Conservation (phyloP, 2,888 invertebrate species). For the Fabriciana adippe region DNA sequence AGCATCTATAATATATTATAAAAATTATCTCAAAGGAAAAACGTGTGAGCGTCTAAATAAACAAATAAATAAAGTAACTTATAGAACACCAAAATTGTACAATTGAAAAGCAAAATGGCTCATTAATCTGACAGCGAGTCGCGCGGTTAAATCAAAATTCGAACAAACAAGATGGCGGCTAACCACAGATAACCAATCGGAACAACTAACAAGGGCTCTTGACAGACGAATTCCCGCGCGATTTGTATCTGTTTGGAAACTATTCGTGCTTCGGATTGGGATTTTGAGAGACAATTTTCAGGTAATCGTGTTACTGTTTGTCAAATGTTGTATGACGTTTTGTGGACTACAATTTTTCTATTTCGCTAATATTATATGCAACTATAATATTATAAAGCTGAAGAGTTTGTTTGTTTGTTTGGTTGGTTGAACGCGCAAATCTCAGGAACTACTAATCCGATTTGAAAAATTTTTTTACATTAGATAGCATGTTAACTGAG, state of each 20-base stretch:
- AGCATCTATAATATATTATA: too few relatives aligned
- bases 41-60: not conserved
- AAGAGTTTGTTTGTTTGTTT: too few relatives aligned
- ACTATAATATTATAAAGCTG: too few relatives aligned
- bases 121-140: constrained; percentile 20
- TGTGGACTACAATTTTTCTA: not conserved
- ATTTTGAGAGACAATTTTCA: constrained; percentile 21
- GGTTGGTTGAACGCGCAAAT: too few relatives aligned
- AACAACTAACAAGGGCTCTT: constrained; percentile 35
- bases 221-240: constrained; percentile 34
- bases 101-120: constrained; percentile 8
- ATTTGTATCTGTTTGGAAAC: constrained; percentile 32
- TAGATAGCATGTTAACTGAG: too few relatives aligned
- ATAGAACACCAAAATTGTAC: not conserved
- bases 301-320: constrained; percentile 22
- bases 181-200: constrained; percentile 35
- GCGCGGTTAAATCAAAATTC: constrained; percentile 33
- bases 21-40: too few relatives aligned
- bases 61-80: too few relatives aligned
- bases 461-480: too few relatives aligned
- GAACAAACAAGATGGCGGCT: constrained; percentile 35
- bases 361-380: not conserved
- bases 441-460: too few relatives aligned
- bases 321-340: constrained; percentile 4
- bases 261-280: constrained; percentile 17